Conservation (phyloP, 2,113 vertebrate species). For the Antigone vipio region DNA sequence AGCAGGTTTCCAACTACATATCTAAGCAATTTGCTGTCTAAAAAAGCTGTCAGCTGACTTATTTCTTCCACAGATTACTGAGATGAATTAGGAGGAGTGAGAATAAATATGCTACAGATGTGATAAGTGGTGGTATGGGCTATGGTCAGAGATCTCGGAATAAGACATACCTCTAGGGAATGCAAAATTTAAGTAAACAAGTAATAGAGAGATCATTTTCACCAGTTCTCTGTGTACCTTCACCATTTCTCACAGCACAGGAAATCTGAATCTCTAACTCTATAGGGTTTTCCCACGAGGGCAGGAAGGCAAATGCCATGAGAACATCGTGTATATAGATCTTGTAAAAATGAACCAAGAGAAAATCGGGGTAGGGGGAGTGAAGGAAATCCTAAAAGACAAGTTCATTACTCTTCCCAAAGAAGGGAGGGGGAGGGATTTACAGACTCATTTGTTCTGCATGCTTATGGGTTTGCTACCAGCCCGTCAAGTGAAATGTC, state of each 20-base stretch:
- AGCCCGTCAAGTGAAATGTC: background rate
- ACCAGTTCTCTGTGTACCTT: background rate
- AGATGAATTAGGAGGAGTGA: background rate
- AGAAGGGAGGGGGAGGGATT: background rate
- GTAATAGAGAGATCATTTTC: background rate
- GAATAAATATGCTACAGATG: background rate
- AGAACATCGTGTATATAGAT: background rate
- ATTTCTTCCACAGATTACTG: background rate
- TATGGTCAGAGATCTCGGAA: background rate
- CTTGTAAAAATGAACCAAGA: background rate
- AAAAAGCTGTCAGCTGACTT: background rate
- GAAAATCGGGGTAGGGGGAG: accelerated
- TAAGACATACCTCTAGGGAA: background rate
- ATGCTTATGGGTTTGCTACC: background rate
- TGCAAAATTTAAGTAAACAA: background rate
- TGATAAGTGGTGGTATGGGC: background rate
- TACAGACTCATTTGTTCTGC: background rate
- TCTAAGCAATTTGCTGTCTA: background rate
- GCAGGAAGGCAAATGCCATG: constrained; percentile 37
- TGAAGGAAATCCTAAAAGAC: background rate
- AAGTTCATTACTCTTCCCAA: background rate
- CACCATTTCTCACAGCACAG: background rate
- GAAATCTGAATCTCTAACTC: background rate
- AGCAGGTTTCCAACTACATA: background rate
- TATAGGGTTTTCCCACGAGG: background rate